These are phyloP conservation scores for Ptilorrhoa leucosticta DNA, from an alignment of 2,113 vertebrate genomes.

Conservation along the genomic window DNA sequence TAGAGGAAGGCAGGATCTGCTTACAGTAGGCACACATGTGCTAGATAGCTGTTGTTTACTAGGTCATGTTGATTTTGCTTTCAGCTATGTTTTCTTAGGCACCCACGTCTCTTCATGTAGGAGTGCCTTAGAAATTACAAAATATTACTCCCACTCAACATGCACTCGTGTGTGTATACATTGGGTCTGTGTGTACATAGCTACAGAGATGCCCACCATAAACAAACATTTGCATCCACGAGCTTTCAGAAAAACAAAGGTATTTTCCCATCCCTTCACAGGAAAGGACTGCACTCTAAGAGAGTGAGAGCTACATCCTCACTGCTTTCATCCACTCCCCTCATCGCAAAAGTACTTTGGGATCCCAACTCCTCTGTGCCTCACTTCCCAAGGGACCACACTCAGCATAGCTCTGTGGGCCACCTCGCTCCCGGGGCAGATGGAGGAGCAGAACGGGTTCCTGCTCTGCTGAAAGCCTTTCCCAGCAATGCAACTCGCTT, in stretches of 20 bases:
- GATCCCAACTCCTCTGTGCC: accelerated
- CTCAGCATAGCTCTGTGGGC: neutral
- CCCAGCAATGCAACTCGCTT: neutral
- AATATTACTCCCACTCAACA: conserved; percentile 54
- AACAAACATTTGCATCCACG: conserved; percentile 5
- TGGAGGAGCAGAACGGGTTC: neutral
- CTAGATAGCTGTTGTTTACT: conserved; percentile 52
- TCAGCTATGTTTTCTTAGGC: conserved; percentile 49
- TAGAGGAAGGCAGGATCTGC: neutral
- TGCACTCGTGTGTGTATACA: conserved; percentile 9
- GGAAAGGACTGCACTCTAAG: neutral
- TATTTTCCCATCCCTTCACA: neutral
- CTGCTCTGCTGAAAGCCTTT: neutral
- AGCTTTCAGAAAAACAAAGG: conserved; percentile 22
- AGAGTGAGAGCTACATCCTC: neutral
- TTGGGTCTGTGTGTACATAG: conserved; percentile 9
- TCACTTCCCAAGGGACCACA: neutral
- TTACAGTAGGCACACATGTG: conserved; percentile 30
- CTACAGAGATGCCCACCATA: conserved; percentile 34
- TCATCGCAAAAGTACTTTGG: neutral
- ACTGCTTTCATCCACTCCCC: neutral
- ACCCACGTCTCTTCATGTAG: conserved; percentile 40
- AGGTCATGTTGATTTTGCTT: conserved; percentile 52
- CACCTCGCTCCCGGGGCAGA: neutral
- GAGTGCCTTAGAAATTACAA: conserved; percentile 46